Evolutionary conservation across 1,140 invertebrate genomes (phyloP), one percentile per base, ranked within the genome.

Genomic region (Hyposmocoma kahamanoa): DNA sequence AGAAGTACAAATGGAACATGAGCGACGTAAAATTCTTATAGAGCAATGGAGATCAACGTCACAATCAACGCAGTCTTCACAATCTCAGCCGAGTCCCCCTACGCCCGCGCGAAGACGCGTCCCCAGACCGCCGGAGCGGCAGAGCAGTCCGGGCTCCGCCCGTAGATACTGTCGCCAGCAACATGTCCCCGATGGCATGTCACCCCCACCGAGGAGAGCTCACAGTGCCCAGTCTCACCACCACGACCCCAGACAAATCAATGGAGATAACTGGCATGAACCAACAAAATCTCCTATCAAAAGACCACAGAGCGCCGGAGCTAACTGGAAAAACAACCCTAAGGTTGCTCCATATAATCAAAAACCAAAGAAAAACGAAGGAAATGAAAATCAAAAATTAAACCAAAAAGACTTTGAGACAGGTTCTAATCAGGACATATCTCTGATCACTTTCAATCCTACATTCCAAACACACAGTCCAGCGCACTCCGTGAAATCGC

Each of bases 41-140:
- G 88, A 89, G 50, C 87, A 90, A 65, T 91, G 90, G 90, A 87
- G 90, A 22, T 90, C 90, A 19, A 87, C 88, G 1, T 90, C 90
- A 24, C 69, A 87, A 22, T 86, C 88, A 9, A 85, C 69, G 15
- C 78, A 76, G 41, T 79, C 80, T 10, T 74, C 73, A 2, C 55
- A 55, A 28, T 76, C 71, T 8, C 72, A 75, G 18, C 71, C 78
- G 4, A 79, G 73, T 48, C 80, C 76, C 3, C 73, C 73, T 0
- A 83, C 82, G 3, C 83, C 76, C 3, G 78, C 72, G 1, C 65
- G 74, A 36, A 65, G 79, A 47, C 64, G 82, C 1, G 46, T 73
- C 10, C 54, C 66, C 1, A 54, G 82, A 39, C 56, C 81, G 3
- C 73, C 76, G 10, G 72, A 72, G 9, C 77, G 80, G 42, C 54